These are phyloP conservation scores for Eulemur rubriventer DNA, from an alignment of 2,797 vertebrate species.

Conservation along the genomic window DNA sequence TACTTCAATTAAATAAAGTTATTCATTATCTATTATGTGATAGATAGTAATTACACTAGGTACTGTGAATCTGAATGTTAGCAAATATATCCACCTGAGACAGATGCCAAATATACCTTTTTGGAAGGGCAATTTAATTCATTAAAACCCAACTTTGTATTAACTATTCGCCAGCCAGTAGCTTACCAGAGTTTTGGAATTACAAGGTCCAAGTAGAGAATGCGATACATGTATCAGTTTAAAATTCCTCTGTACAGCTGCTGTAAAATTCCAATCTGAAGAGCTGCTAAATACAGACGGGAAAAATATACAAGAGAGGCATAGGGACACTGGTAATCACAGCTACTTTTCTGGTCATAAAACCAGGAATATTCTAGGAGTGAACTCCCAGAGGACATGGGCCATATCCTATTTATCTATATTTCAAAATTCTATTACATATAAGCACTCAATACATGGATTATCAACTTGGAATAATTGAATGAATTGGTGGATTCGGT, in stretches of 20 bases:
- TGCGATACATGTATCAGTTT: neutral
- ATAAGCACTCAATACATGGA: neutral
- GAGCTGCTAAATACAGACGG: neutral
- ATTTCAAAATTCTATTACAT: neutral
- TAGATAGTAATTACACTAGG: neutral
- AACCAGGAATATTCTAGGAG: neutral
- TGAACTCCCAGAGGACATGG: neutral
- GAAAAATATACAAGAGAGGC: neutral
- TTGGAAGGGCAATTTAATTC: neutral
- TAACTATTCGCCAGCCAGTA: neutral
- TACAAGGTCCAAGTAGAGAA: neutral
- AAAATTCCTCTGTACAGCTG: conserved; percentile 49
- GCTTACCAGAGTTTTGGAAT: neutral
- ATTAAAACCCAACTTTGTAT: neutral
- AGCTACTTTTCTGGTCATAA: neutral
- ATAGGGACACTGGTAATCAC: neutral
- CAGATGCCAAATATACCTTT: neutral
- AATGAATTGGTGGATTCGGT: neutral
- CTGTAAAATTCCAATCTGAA: conserved; percentile 26
- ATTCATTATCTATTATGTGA: neutral
- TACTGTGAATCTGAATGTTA: neutral
- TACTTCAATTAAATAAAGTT: neutral
- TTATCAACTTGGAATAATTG: neutral
- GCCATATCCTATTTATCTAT: neutral
- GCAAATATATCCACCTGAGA: neutral